phyloP scores from a whole-genome alignment of 2,113 vertebrate species.

The Micronycteris hirsuta region DNA sequence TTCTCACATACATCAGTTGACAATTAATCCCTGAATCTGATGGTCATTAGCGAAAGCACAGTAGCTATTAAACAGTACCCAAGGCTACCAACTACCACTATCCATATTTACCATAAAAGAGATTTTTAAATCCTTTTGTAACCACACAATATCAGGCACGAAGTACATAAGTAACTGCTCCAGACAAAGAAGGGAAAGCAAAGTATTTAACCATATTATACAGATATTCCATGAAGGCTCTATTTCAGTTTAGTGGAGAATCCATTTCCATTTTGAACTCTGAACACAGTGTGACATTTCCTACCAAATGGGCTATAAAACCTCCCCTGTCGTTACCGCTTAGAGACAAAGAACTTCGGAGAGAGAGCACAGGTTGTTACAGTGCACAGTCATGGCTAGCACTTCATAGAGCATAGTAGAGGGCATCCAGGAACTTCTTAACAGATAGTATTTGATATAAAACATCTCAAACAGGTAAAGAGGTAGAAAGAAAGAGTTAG shows the following conservation, averaged over 20 bases:
- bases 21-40: not conserved
- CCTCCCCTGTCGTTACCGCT: not conserved
- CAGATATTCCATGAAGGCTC: not conserved
- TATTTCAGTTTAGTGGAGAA: not conserved
- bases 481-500: not conserved
- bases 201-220: not conserved
- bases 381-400: fast-evolving
- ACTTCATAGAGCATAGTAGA: not conserved
- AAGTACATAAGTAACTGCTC: not conserved
- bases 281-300: not conserved
- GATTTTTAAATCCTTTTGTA: not conserved
- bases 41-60: conserved; percentile 5
- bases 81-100: not conserved
- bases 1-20: conserved; percentile 29
- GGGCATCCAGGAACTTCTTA: not conserved
- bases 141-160: not conserved
- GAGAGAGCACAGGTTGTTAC: not conserved
- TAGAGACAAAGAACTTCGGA: not conserved
- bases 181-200: not conserved
- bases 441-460: not conserved
- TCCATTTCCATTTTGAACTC: not conserved
- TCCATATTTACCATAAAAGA: not conserved
- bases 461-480: not conserved
- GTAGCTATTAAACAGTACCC: not conserved
- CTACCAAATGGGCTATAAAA: not conserved